These are phyloP conservation scores for Cyrtorhinus lividipennis DNA, from an alignment of 1,140 invertebrate species.

Conservation along the genomic window DNA sequence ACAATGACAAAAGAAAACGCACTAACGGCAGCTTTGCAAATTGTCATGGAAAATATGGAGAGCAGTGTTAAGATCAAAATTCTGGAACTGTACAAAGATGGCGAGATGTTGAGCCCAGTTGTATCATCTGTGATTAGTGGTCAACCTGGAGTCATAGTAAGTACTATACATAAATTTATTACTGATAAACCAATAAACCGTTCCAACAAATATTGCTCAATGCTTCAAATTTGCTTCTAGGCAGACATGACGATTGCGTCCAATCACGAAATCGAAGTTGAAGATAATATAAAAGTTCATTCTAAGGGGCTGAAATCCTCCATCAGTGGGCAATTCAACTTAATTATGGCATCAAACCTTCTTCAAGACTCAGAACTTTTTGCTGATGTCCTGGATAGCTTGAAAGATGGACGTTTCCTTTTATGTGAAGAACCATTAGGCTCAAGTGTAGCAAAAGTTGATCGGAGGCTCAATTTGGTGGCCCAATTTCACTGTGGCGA, in stretches of 20 bases:
- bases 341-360: too few relatives aligned
- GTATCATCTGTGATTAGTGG: neutral
- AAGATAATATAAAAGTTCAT: too few relatives aligned
- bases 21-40: neutral
- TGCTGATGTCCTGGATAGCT: neutral
- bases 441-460: neutral
- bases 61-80: neutral
- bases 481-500: too few relatives aligned
- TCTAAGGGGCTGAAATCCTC: too few relatives aligned
- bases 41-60: neutral
- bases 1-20: constrained; percentile 2
- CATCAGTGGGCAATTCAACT: too few relatives aligned
- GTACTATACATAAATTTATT: too few relatives aligned
- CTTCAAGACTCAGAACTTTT: too few relatives aligned
- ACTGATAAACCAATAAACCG: too few relatives aligned
- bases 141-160: neutral
- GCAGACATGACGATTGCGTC: neutral
- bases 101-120: neutral
- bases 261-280: too few relatives aligned
- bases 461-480: too few relatives aligned
- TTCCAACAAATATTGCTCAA: too few relatives aligned
- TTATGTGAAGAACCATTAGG: neutral
- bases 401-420: neutral
- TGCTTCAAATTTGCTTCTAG: neutral
- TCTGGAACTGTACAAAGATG: neutral